phyloP scores from a whole-genome alignment of 2,888 invertebrate species.

The Lycia hirtaria region DNA sequence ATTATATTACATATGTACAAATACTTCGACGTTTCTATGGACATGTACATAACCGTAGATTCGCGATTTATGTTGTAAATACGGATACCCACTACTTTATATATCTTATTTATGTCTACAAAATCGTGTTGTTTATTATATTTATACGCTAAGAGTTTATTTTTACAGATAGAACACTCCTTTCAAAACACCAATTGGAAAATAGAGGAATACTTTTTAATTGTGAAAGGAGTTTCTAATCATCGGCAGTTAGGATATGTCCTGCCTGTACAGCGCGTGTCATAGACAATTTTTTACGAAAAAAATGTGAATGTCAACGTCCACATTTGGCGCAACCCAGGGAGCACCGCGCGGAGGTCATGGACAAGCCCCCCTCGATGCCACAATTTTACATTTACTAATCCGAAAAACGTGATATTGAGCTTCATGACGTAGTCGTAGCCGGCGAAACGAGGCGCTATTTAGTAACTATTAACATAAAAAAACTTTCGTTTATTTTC shows the following conservation, averaged over 20 bases:
- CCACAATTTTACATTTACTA: conserved; percentile 55
- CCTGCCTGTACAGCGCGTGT: conserved; percentile 45
- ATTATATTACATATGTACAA: conserved; percentile 79
- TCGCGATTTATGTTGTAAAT: conserved; percentile 30
- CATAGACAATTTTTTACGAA: conserved; percentile 50
- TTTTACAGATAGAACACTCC: conserved; percentile 27
- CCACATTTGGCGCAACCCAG: conserved; percentile 84
- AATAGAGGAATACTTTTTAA: conserved; percentile 7
- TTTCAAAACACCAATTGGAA: conserved; percentile 20
- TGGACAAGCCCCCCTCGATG: conserved; percentile 82
- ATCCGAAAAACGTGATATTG: conserved; percentile 37
- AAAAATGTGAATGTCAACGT: conserved; percentile 70
- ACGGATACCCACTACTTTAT: conserved; percentile 27
- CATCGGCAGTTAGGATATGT: conserved; percentile 36
- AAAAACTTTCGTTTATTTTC: no score
- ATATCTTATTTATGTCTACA: conserved; percentile 23
- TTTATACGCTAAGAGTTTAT: conserved; percentile 17
- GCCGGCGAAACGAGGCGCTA: neutral
- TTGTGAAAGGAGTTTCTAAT: conserved; percentile 33
- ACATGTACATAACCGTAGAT: conserved; percentile 54
- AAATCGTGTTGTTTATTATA: conserved; percentile 19
- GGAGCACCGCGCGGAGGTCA: conserved; percentile 84
- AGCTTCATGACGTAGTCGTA: conserved; percentile 19
- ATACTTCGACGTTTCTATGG: conserved; percentile 49
- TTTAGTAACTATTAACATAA: neutral